phyloP scores from a whole-genome alignment of 1,140 invertebrate genomes.

The Varroa destructor region DNA sequence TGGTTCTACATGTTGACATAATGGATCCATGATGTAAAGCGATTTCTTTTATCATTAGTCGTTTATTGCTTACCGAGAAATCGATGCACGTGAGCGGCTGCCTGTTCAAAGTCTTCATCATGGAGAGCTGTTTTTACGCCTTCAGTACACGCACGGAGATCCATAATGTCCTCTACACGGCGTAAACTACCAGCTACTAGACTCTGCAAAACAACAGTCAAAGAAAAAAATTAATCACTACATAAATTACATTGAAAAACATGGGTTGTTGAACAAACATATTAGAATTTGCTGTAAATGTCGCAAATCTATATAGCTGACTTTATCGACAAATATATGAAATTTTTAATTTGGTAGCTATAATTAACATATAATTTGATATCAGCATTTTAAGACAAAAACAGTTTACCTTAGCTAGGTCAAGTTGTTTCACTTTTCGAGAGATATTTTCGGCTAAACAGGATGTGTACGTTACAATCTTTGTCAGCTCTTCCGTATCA shows the following conservation, averaged over 20 bases:
- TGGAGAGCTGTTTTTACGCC: constrained; percentile 80
- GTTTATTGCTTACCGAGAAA: constrained; percentile 67
- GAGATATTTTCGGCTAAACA: constrained; percentile 82
- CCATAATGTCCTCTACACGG: constrained; percentile 85
- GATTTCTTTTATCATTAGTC: no score
- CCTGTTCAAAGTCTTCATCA: constrained; percentile 57
- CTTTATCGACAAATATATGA: neutral
- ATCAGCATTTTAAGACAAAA: neutral
- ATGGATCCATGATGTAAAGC: no score
- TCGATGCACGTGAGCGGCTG: constrained; percentile 82
- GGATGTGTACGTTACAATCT: constrained; percentile 63
- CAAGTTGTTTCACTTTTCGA: constrained; percentile 83
- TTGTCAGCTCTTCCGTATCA: constrained; percentile 51
- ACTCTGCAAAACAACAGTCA: constrained; percentile 47
- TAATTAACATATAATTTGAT: constrained; percentile 28
- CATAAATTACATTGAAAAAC: constrained; percentile 3
- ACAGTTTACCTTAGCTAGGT: constrained; percentile 68
- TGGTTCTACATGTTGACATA: no score
- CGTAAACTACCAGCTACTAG: constrained; percentile 86
- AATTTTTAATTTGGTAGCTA: neutral
- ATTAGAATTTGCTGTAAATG: neutral
- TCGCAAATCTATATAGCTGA: neutral
- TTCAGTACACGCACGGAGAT: constrained; percentile 85
- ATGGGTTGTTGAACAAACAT: constrained; percentile 15
- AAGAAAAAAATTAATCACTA: constrained; percentile 22